Conservation (phyloP, 2,888 invertebrate species). For the Abrostola tripartita region DNA sequence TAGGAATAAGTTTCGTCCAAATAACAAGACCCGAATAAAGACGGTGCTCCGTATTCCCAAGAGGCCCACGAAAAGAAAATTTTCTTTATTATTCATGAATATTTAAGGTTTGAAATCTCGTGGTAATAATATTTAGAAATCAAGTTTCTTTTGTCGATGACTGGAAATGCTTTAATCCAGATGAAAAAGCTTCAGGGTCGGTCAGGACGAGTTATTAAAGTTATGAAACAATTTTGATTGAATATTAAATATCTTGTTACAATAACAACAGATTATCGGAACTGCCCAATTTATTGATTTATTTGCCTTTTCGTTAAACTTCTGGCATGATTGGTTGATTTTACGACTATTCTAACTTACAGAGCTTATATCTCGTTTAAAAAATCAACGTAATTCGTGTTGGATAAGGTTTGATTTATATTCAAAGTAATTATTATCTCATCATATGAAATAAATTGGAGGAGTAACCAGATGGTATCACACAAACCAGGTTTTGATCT, state of each 20-base stretch:
- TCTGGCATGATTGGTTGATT: too few relatives aligned
- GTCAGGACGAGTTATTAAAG: constrained; percentile 17
- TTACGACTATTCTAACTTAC: too few relatives aligned
- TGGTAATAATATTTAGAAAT: constrained; percentile 53
- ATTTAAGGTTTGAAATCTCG: constrained; percentile 53
- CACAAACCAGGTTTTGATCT: background rate
- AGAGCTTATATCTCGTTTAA: too few relatives aligned
- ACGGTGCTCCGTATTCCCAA: constrained; percentile 57
- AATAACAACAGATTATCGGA: constrained; percentile 28
- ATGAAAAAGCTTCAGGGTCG: constrained; percentile 23
- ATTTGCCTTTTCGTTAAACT: too few relatives aligned
- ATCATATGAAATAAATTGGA: background rate
- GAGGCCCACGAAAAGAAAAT: constrained; percentile 50
- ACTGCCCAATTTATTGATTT: background rate
- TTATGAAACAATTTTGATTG: constrained; percentile 42
- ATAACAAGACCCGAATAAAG: constrained; percentile 65
- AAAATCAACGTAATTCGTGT: background rate
- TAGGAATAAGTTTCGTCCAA: constrained; percentile 66
- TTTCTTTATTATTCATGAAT: constrained; percentile 61
- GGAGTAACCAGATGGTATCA: background rate
- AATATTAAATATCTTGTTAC: constrained; percentile 36
- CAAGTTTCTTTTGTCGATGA: constrained; percentile 46
- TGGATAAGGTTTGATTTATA: background rate
- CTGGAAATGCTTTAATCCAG: constrained; percentile 35
- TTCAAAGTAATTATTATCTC: background rate